Percentiles rank a stretch among this genome's conserved stretches.
Evolutionary conservation across 30 jellyfish, hydroid and myxozoan species (phyloP).

Genomic region (Nemopilema nomurai): DNA sequence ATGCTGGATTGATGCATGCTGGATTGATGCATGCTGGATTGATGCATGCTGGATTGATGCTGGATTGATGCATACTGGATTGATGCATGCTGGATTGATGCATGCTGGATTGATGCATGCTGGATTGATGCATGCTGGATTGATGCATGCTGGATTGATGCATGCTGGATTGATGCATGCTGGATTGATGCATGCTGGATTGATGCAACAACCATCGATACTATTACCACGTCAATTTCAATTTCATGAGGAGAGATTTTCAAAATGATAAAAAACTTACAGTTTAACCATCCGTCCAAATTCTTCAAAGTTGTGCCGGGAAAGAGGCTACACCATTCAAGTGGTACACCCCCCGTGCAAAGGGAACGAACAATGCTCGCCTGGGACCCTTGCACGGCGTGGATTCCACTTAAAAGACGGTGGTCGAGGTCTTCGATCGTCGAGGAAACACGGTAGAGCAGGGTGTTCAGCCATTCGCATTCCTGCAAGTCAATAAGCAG

Average conservation of each 20-base stretch:
- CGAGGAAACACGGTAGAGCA: slow-evolving; percentile 37
- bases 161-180: too few species aligned
- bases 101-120: too few species aligned
- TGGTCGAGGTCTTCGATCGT: slow-evolving; percentile 41
- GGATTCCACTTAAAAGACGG: slow-evolving; percentile 42
- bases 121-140: too few species aligned
- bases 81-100: too few species aligned
- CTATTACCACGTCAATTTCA: too few species aligned
- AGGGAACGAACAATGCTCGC: slow-evolving; percentile 16
- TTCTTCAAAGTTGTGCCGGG: slow-evolving; percentile 1
- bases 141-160: too few species aligned
- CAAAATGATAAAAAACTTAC: neutral
- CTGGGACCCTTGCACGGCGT: slow-evolving; percentile 29
- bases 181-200: too few species aligned
- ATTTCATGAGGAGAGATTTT: neutral
- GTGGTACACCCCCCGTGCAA: slow-evolving; percentile 26
- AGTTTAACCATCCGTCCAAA: slow-evolving; percentile 22
- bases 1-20: too few species aligned
- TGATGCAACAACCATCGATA: too few species aligned
- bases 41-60: too few species aligned
- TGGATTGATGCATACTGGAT: too few species aligned
- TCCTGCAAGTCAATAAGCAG: slow-evolving; percentile 57
- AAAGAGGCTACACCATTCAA: slow-evolving; percentile 21
- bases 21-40: too few species aligned
- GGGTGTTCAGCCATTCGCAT: slow-evolving; percentile 42